Base-by-base conservation (phyloP, 2,888 invertebrate species). In the Synergus laeviventris region DNA sequence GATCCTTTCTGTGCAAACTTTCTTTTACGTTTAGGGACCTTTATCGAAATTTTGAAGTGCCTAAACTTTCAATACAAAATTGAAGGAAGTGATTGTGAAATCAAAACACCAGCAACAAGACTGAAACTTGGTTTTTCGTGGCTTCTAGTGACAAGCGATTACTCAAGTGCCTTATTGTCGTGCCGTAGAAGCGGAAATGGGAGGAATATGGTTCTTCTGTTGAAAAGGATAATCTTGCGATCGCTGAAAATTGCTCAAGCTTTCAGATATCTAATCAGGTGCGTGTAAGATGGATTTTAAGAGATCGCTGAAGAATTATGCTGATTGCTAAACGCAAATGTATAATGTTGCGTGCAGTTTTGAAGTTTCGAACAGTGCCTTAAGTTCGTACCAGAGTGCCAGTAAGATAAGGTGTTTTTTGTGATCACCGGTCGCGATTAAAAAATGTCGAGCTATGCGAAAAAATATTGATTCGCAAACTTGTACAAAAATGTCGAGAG, bases 161-260 rank as follows among this genome's bases (percentile, higher is more conserved):
- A 36, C 36, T 62, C n/a, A 21, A 56, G 56, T 56, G 56, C 56
- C 56, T 56, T 77, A 77, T 73, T 77, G 73, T 76, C 73, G 77
- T 21, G 70, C 60, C 56, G 66, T 60, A 73, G 60, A 61, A 77
- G 77, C 64, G 60, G 76, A 64, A 76, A 64, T 60, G 73, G 24
- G 39, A 60, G 24, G 61, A 70, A 73, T 77, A 49, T 61, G 49
- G 76, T 70, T 49, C 76, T 76, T 70, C 45, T 77, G 12, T 54
- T 73, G 74, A 77, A 75, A 74, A 77, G 80, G 81, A 85, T 77
- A 82, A 81, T 82, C 85, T 82, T 84, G 83, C 83, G 86, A 85
- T 83, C 81, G 73, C 74, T 79, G 80, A 86, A 83, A 85, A 85
- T 86, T 84, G 85, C 85, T 86, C 85, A 83, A 85, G 83, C 81